Base-by-base conservation (phyloP, 2,888 invertebrate species). In the Aleiodes leptofemur region DNA sequence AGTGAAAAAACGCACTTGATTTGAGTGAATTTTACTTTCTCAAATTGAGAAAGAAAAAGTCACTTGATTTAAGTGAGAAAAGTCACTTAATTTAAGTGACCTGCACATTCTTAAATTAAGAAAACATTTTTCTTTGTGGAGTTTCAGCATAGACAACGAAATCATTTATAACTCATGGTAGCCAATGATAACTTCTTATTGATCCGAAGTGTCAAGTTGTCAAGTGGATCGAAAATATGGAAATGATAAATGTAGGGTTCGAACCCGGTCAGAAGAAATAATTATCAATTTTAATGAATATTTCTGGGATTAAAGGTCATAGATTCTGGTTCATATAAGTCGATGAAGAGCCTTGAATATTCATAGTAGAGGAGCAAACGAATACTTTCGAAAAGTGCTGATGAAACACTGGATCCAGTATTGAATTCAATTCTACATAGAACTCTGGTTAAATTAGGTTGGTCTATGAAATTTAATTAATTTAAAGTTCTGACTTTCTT, bases 101-200 rank as follows among this genome's bases (percentile, higher is more conserved):
- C n/a, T n/a, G n/a, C n/a, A n/a, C n/a, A n/a, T n/a, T n/a, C n/a
- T n/a, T n/a, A n/a, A n/a, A n/a, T n/a, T n/a, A n/a, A n/a, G n/a
- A n/a, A n/a, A n/a, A n/a, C n/a, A n/a, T n/a, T n/a, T n/a, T n/a
- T n/a, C n/a, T n/a, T n/a, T n/a, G n/a, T n/a, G n/a, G n/a, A n/a
- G n/a, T 83, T 97, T 97, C 89, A 97, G 97, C 81, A 96, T 96
- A 0, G 97, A 97, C 90, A 97, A 97, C 87, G 97, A 96, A 43
- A 95, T 97, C 48, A 96, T 97, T n/a, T 82, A 95, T 96, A 16
- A 95, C 94, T 0, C 91, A 93, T 4, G 94, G 96, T 0, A 92
- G 93, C 1, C 91, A 96, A 56, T 97, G 96, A 96, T 96, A 97
- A 0, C 90, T 97, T 8, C 94, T 97, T 77, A 95, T 97, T 51